These are phyloP conservation scores for Drosophila subobscura DNA, from an alignment of 1,140 invertebrate species.

Conservation along the genomic window DNA sequence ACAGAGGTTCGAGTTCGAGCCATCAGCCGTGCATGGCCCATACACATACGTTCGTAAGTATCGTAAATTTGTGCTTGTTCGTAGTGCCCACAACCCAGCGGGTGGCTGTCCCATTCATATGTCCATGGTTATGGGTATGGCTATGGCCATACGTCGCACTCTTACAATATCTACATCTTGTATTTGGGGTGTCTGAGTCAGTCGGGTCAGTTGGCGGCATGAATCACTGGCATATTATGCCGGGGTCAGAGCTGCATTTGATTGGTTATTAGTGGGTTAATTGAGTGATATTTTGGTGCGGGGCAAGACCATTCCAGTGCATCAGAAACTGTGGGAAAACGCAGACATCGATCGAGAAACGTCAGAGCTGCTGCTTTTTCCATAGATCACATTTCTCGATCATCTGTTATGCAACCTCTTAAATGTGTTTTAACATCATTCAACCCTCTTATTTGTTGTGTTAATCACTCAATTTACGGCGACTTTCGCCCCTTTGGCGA, in stretches of 20 bases:
- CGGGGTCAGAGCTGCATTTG: slow-evolving; percentile 40
- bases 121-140: slow-evolving; percentile 17
- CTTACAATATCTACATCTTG: slow-evolving; percentile 4
- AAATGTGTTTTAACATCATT: slow-evolving; percentile 6
- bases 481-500: slow-evolving; percentile 65
- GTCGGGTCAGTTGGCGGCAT: slow-evolving; percentile 42
- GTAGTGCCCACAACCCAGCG: slow-evolving; percentile 16
- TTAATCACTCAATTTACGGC: slow-evolving; percentile 44
- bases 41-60: slow-evolving; percentile 12
- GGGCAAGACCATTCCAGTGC: background rate
- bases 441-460: slow-evolving; percentile 8
- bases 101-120: slow-evolving; percentile 26
- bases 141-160: background rate
- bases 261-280: slow-evolving; percentile 47
- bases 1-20: background rate
- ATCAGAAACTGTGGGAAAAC: slow-evolving; percentile 23
- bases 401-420: slow-evolving; percentile 20
- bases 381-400: slow-evolving; percentile 28
- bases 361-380: slow-evolving; percentile 2
- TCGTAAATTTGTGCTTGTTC: slow-evolving; percentile 29
- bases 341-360: background rate
- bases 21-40: slow-evolving; percentile 47
- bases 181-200: slow-evolving; percentile 35
- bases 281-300: slow-evolving; percentile 32
- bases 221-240: slow-evolving; percentile 47